Base-by-base conservation (phyloP, 2,797 vertebrate species). In the Leptatherina wallacei region DNA sequence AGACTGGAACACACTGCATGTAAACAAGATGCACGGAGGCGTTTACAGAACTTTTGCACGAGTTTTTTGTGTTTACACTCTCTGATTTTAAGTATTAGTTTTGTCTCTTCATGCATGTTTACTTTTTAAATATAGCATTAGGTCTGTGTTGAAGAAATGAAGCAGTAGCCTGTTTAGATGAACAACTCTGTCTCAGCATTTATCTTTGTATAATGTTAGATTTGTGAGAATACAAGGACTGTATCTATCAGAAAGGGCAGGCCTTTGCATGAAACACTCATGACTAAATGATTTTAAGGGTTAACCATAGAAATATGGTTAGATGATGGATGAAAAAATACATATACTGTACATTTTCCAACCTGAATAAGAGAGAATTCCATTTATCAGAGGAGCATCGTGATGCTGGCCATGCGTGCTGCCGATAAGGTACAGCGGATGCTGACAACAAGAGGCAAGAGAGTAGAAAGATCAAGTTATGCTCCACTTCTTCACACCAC, bases 401-500 rank as follows among this genome's bases (percentile, higher is more conserved):
- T 52, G 29, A 65, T 33, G 14, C 18, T 16, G 24, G 36, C 65
- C 54, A 22, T 61, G 61, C n/a, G n/a, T n/a, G 44, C 27, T 68
- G 57, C 40, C 10, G 27, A 77, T 61, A 56, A 52, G 32, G 22
- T 65, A 33, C 29, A 30, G 32, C 42, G 27, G 18, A 54, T 35
- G 36, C 27, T 71, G 70, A 61, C 61, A 52, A 13, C 30, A 77
- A 44, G 55, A 77, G 30, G 24, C 35, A 55, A 67, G 54, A 47
- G 61, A 72, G 59, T 66, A 55, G 55, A 73, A 54, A 54, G 58
- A 78, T 80, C 40, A 57, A 68, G 72, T 66, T 75, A 42, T 69
- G 78, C 78, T 80, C 65, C 73, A 77, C 59, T 89, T 86, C 63
- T 71, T 72, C 40, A n/a, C 61, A 69, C 62, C 62, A 55, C 49